phyloP scores from a whole-genome alignment of 2,797 vertebrate genomes.

The Sebastes goodei region DNA sequence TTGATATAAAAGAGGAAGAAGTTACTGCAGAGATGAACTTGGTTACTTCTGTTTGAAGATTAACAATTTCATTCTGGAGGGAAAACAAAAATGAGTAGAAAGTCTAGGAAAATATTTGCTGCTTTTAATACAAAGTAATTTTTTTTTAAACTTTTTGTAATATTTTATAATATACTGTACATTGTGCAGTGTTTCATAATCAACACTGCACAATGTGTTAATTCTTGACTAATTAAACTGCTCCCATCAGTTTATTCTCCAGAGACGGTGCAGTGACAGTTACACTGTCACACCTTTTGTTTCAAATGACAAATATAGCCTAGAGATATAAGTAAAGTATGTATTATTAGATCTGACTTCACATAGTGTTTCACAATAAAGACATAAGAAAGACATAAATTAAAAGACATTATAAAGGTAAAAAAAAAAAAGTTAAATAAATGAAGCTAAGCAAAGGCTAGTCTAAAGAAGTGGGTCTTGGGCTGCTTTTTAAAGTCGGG shows the following conservation, averaged over 20 bases:
- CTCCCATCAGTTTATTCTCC: not conserved
- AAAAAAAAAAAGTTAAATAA: not conserved
- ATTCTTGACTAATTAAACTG: not conserved
- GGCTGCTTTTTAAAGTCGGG: not conserved
- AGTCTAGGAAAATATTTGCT: not conserved
- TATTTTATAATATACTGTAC: not conserved
- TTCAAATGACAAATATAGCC: not conserved
- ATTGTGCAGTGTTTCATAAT: not conserved
- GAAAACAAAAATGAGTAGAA: not conserved
- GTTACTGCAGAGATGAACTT: too few species aligned
- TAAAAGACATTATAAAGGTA: not conserved
- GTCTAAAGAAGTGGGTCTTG: not conserved
- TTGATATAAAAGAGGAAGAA: too few species aligned
- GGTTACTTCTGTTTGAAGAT: too few species aligned
- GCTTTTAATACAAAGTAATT: not conserved
- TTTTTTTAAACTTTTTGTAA: not conserved
- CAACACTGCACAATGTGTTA: too few species aligned
- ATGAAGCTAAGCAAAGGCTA: not conserved
- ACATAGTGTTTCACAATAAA: not conserved
- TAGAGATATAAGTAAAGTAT: not conserved
- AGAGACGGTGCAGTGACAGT: not conserved
- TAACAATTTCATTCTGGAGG: too few species aligned
- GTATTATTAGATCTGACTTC: not conserved
- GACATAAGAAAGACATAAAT: not conserved
- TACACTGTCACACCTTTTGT: too few species aligned